Evolutionary conservation across 1,140 invertebrate species (phyloP).

Genomic region (Drosophila nigromelanica): DNA sequence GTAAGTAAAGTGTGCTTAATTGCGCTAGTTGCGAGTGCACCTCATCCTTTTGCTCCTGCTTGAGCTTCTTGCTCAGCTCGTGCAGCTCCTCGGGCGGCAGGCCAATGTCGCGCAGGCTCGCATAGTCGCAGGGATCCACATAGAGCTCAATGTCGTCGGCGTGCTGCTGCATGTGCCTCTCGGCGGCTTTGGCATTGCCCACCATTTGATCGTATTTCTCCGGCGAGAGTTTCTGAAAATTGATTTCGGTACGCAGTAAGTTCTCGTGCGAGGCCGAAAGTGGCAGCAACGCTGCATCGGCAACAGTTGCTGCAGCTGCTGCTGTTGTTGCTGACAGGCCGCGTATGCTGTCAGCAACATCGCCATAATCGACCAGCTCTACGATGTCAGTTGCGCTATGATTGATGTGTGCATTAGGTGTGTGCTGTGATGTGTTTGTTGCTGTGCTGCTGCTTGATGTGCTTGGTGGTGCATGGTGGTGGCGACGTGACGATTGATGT

Average conservation of each 20-base stretch:
- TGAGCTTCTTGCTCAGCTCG: conserved; percentile 85
- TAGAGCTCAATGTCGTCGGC: conserved; percentile 82
- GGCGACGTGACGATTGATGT: conserved; percentile 57
- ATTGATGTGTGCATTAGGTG: conserved; percentile 49
- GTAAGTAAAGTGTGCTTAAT: too few species aligned
- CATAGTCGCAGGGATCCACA: conserved; percentile 82
- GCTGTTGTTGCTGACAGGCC: conserved; percentile 42
- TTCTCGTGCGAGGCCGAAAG: conserved; percentile 78
- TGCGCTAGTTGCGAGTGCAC: conserved; percentile 17
- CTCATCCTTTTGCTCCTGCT: conserved; percentile 87
- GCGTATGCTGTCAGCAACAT: conserved; percentile 82
- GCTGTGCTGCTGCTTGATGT: conserved; percentile 29
- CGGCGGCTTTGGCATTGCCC: conserved; percentile 68
- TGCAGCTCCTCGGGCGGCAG: conserved; percentile 86
- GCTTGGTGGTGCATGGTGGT: conserved; percentile 29
- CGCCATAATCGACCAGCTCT: conserved; percentile 78
- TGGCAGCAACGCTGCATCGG: conserved; percentile 36
- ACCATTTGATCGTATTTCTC: conserved; percentile 82
- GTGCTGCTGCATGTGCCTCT: conserved; percentile 75
- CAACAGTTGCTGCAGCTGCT: conserved; percentile 39
- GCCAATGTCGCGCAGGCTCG: conserved; percentile 84
- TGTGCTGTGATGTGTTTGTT: conserved; percentile 51
- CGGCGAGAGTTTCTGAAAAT: conserved; percentile 83
- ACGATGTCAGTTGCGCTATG: conserved; percentile 53
- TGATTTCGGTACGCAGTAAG: conserved; percentile 77